Percentiles rank a stretch among this genome's conserved stretches.
These are phyloP conservation scores for Moxostoma hubbsi DNA, from an alignment of 2,797 vertebrate genomes.

Conservation along the genomic window DNA sequence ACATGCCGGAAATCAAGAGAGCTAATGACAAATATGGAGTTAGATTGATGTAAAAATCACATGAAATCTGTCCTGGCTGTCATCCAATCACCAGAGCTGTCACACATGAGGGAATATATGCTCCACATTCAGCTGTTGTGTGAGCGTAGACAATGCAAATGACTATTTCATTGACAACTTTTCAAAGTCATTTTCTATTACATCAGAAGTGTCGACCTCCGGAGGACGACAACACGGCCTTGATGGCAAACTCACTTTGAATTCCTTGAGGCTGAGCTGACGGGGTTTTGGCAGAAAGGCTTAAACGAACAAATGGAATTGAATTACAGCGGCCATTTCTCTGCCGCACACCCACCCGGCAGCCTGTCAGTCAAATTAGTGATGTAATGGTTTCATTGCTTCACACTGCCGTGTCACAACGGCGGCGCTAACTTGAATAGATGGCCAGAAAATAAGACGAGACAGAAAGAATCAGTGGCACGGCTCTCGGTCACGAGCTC, in stretches of 20 bases:
- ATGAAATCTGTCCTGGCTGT: too few species aligned
- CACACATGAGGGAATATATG: too few species aligned
- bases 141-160: background rate
- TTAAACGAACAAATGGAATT: conserved; percentile 57
- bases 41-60: too few species aligned
- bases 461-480: conserved; percentile 30
- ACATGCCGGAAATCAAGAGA: too few species aligned
- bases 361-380: conserved; percentile 61
- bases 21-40: too few species aligned
- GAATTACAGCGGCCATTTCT: conserved; percentile 54
- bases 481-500: conserved; percentile 23
- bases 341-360: conserved; percentile 37
- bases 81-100: too few species aligned
- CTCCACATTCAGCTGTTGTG: too few species aligned
- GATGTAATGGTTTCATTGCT: conserved; percentile 52
- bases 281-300: conserved; percentile 47
- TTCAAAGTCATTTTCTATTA: conserved; percentile 7
- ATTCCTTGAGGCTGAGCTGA: conserved; percentile 49
- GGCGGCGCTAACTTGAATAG: conserved; percentile 30
- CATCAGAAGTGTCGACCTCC: background rate
- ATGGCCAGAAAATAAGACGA: conserved; percentile 38
- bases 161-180: background rate
- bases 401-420: conserved; percentile 23
- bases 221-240: conserved; percentile 21
- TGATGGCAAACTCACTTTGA: conserved; percentile 42